Evolutionary conservation across 1,140 invertebrate genomes (phyloP).

Genomic region (Phortica variegata): DNA sequence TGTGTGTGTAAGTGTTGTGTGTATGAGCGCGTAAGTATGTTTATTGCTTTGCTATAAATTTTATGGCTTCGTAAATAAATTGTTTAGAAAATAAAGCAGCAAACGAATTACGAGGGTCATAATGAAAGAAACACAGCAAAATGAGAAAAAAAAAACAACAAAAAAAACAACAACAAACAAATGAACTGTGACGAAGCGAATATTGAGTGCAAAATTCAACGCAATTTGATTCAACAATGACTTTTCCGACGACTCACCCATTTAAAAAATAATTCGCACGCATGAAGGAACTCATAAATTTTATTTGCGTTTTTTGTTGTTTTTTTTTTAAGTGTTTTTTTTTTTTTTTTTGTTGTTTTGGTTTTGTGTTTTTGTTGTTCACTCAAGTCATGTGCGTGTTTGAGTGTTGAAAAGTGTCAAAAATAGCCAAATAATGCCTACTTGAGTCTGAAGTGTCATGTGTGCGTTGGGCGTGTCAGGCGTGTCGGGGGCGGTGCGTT

Average conservation of each 20-base stretch:
- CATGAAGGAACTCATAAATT: too few species aligned
- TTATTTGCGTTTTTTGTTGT: too few species aligned
- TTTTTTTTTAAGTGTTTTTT: too few species aligned
- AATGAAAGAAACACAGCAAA: slow-evolving; percentile 5
- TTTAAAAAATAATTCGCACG: too few species aligned
- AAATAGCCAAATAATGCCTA: slow-evolving; percentile 41
- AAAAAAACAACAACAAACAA: slow-evolving; percentile 8
- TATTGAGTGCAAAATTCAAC: too few species aligned
- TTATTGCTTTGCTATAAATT: slow-evolving; percentile 31
- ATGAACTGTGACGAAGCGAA: neutral
- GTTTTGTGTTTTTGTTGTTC: neutral
- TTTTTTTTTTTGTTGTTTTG: neutral
- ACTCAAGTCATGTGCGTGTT: neutral
- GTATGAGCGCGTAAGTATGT: neutral
- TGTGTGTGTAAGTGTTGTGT: neutral
- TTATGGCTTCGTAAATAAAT: slow-evolving; percentile 46
- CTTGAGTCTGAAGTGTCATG: neutral
- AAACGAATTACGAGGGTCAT: too few species aligned
- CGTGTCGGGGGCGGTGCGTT: neutral
- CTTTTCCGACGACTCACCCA: too few species aligned
- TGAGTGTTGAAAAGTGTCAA: slow-evolving; percentile 15
- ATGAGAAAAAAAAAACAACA: slow-evolving; percentile 1
- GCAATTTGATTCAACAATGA: too few species aligned
- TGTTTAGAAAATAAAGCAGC: neutral
- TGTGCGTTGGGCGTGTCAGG: too few species aligned